Conservation (phyloP, 2,113 vertebrate species). For the Prunella fulvescens region DNA sequence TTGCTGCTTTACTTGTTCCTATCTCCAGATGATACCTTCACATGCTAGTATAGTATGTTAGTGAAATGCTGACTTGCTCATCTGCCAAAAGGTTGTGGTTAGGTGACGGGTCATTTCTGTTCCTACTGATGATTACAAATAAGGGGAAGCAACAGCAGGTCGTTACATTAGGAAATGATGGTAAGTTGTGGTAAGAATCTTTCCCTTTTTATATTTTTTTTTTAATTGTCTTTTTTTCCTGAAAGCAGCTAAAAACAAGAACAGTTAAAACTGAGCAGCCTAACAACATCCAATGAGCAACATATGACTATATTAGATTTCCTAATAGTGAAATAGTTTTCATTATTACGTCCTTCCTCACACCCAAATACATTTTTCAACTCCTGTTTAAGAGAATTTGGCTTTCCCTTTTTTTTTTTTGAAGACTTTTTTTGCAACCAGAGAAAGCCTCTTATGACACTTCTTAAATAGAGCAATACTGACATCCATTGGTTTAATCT, state of each 20-base stretch:
- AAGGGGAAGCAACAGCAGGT: neutral
- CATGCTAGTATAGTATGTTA: rapidly evolving
- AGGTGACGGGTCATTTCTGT: neutral
- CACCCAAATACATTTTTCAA: neutral
- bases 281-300: neutral
- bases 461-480: conserved; percentile 69
- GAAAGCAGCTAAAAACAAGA: neutral
- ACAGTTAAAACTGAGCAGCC: neutral
- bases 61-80: neutral
- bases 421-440: conserved; percentile 32
- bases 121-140: neutral
- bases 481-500: conserved; percentile 78
- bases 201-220: neutral
- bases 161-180: neutral
- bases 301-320: neutral
- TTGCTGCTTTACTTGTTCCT: neutral
- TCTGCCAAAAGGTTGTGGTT: neutral
- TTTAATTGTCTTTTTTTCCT: neutral
- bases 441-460: conserved; percentile 22
- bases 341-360: neutral
- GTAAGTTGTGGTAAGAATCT: neutral
- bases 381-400: neutral
- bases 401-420: neutral
- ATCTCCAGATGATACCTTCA: neutral
- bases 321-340: neutral